Conservation (phyloP, 2,113 vertebrate genomes). For the Thryonomys swinderianus region DNA sequence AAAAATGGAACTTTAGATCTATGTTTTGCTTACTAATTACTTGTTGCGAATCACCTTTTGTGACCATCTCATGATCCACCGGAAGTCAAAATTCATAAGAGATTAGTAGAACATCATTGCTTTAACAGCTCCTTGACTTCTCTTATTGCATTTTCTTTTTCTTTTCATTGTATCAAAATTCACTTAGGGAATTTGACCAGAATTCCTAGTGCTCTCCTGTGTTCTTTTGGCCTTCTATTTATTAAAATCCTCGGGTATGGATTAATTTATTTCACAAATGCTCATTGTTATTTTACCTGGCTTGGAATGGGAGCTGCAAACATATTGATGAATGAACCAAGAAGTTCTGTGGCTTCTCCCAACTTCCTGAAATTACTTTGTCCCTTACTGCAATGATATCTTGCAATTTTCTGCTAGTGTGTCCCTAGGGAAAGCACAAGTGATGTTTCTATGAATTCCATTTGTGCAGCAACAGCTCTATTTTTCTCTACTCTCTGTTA, state of each 20-base stretch:
- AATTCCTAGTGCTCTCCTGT: not conserved
- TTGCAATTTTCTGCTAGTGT: constrained; percentile 58
- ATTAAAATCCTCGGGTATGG: constrained; percentile 62
- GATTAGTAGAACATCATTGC: not conserved
- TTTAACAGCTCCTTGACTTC: not conserved
- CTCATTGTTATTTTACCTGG: constrained; percentile 67
- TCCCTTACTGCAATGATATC: constrained; percentile 59
- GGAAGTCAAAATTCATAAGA: constrained; percentile 29
- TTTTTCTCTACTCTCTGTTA: constrained; percentile 34
- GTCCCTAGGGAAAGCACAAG: constrained; percentile 8
- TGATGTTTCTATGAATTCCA: constrained; percentile 52
- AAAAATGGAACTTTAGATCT: not conserved
- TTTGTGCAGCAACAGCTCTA: constrained; percentile 17
- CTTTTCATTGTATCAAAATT: constrained; percentile 39
- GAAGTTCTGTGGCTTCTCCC: constrained; percentile 33
- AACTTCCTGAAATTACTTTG: constrained; percentile 66
- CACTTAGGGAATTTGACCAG: constrained; percentile 38
- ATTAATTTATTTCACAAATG: constrained; percentile 75
- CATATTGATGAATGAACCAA: constrained; percentile 52
- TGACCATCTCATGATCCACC: not conserved
- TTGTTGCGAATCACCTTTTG: not conserved
- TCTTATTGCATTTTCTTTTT: not conserved
- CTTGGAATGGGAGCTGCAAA: constrained; percentile 50
- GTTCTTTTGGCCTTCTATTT: constrained; percentile 61
- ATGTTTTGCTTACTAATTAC: constrained; percentile 27